Base-by-base conservation (phyloP, 30 jellyfish, hydroid and myxozoan species). In the Calvadosia cruxmelitensis region DNA sequence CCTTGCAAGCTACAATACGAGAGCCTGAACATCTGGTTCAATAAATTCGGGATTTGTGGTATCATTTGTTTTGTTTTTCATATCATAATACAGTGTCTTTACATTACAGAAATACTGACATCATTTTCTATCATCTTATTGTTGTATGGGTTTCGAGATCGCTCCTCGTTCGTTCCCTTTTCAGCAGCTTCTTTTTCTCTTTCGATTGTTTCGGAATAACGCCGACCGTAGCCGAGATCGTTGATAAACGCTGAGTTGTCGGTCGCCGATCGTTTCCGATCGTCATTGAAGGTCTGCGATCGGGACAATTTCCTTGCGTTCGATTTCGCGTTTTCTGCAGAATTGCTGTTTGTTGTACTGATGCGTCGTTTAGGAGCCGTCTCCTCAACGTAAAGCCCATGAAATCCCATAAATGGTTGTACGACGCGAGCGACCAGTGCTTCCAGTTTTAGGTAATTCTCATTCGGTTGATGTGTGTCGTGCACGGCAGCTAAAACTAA, bases 401-500 rank as follows among this genome's bases (percentile, higher is more conserved):
- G 71, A 50, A 79, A 79, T 31, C 96, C 96, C 25, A 86, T 63
- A 61, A 76, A 86, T n/a, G 96, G 96, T 26, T 84, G 35, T 13
- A 86, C 81, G 30, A 86, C 70, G 49, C 86, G 63, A 0, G 85
- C 93, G 13, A 74, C 93, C 10, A 86, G 92, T 7, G 81, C 33
- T 64, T 86, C 96, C 63, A 86, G 78, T 48, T 76, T 75, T 80
- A 86, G 64, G 71, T 86, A 86, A 53, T 86, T 86, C 61, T 86
- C 92, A 62, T 69, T 86, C 27, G 96, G 94, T 52, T 86, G 96
- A 24, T 67, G 62, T 13, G 86, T 27, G 30, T 86, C 96, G 31
- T 86, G 96, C 29, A 86, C 82, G 31, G 93, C 78, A 3, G 96
- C 96, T 35, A 86, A 72, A 7, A 86, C 79, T 49, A 86, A 62